Evolutionary conservation across 1,140 invertebrate species (phyloP).

Genomic region (Tetragnatha versicolor): DNA sequence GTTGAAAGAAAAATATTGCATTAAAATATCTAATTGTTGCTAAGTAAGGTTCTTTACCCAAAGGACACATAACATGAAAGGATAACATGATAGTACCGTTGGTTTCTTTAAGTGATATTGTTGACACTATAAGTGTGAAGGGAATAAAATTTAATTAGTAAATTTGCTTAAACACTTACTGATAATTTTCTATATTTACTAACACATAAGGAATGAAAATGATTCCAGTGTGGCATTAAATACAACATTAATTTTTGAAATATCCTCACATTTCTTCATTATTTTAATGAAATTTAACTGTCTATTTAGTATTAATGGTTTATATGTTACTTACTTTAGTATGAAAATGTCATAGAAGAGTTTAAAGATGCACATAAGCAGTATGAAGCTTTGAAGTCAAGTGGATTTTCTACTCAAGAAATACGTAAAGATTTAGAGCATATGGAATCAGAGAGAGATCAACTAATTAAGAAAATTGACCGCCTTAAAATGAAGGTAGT

Average conservation of each 20-base stretch:
- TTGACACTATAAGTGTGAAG: too few relatives aligned
- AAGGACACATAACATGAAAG: too few relatives aligned
- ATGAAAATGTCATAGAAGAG: slow-evolving; percentile 79
- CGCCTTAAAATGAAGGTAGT: slow-evolving; percentile 74
- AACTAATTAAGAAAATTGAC: slow-evolving; percentile 75
- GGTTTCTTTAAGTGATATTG: too few relatives aligned
- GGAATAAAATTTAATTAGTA: too few relatives aligned
- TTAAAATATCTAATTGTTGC: too few relatives aligned
- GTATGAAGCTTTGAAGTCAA: slow-evolving; percentile 72
- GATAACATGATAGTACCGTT: too few relatives aligned
- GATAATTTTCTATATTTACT: too few relatives aligned
- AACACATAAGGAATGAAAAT: too few relatives aligned
- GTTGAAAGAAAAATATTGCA: too few relatives aligned
- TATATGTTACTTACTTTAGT: slow-evolving; percentile 64
- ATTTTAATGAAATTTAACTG: too few relatives aligned
- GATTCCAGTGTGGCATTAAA: not conserved
- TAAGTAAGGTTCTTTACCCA: too few relatives aligned
- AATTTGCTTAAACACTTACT: too few relatives aligned
- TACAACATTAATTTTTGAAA: not conserved
- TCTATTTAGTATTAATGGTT: not conserved
- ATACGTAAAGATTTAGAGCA: slow-evolving; percentile 76
- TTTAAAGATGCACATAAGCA: slow-evolving; percentile 84
- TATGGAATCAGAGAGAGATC: slow-evolving; percentile 87
- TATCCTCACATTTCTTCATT: not conserved
- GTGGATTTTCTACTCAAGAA: slow-evolving; percentile 68